phyloP scores from a whole-genome alignment of 2,888 invertebrate species.

The Neocrepidodera transversa region DNA sequence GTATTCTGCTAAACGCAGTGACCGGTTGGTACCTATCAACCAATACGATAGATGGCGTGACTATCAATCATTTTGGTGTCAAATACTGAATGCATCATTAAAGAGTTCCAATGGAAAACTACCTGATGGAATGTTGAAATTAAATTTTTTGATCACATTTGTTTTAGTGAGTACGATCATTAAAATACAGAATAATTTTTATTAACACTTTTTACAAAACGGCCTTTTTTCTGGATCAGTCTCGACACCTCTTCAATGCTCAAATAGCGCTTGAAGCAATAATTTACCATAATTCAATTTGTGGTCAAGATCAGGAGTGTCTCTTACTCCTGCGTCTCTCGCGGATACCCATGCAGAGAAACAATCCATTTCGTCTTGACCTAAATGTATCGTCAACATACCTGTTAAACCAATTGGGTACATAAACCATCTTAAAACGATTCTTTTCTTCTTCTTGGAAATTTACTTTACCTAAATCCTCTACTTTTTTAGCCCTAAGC shows the following conservation, averaged over 20 bases:
- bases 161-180: too few relatives aligned
- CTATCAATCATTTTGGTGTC: too few relatives aligned
- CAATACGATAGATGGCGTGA: too few relatives aligned
- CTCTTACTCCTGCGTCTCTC: conserved; percentile 84
- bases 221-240: conserved; percentile 77
- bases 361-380: conserved; percentile 97
- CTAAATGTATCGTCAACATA: conserved; percentile 97
- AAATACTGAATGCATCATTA: too few relatives aligned
- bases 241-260: conserved; percentile 84
- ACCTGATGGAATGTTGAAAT: too few relatives aligned
- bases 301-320: conserved; percentile 72
- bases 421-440: conserved; percentile 90
- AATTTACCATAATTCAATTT: conserved; percentile 97
- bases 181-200: too few relatives aligned
- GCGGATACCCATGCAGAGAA: conserved; percentile 99
- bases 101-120: too few relatives aligned
- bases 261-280: conserved; percentile 90
- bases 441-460: conserved; percentile 94
- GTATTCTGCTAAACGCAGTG: too few relatives aligned
- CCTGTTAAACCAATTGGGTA: conserved; percentile 99
- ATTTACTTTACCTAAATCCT: conserved; percentile 89
- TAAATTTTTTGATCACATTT: too few relatives aligned
- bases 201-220: too few relatives aligned
- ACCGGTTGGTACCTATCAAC: too few relatives aligned
- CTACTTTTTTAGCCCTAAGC: conserved; percentile 82